These are phyloP conservation scores for Malachius bipustulatus DNA, from an alignment of 2,888 invertebrate genomes.

Conservation along the genomic window DNA sequence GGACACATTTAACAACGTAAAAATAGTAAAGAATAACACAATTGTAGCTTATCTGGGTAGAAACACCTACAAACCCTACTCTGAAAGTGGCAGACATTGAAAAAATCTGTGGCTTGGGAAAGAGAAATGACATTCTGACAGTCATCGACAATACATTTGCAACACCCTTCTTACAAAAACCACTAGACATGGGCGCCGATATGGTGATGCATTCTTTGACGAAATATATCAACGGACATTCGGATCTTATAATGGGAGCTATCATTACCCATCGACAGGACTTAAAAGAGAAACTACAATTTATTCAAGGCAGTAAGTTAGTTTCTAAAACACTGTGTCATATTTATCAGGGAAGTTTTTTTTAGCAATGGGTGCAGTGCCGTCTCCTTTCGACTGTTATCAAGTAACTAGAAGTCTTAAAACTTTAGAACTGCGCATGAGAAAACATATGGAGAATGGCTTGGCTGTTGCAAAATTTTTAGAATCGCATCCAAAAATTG, in stretches of 20 bases:
- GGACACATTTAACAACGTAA: no score
- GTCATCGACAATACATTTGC: slow-evolving; percentile 92
- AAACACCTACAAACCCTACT: slow-evolving; percentile 92
- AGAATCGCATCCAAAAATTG: slow-evolving; percentile 59
- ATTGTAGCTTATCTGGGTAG: slow-evolving; percentile 80
- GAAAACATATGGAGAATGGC: slow-evolving; percentile 66
- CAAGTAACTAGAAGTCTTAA: slow-evolving; percentile 81
- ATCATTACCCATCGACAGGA: slow-evolving; percentile 61
- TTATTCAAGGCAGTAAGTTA: not conserved
- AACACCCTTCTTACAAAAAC: slow-evolving; percentile 82
- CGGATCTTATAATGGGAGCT: slow-evolving; percentile 96
- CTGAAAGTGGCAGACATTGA: slow-evolving; percentile 79
- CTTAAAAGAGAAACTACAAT: slow-evolving; percentile 39
- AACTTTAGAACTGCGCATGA: slow-evolving; percentile 79
- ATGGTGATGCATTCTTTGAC: slow-evolving; percentile 84
- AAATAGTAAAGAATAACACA: no score
- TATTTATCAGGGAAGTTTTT: slow-evolving; percentile 8
- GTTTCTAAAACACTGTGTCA: no score
- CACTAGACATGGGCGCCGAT: slow-evolving; percentile 84
- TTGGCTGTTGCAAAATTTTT: slow-evolving; percentile 65
- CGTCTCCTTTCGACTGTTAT: slow-evolving; percentile 90
- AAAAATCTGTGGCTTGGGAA: slow-evolving; percentile 52
- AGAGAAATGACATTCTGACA: slow-evolving; percentile 49
- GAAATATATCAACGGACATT: slow-evolving; percentile 98
- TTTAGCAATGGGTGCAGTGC: slow-evolving; percentile 69